Conservation (phyloP, 2,113 vertebrate genomes). For the Megaleporinus macrocephalus region DNA sequence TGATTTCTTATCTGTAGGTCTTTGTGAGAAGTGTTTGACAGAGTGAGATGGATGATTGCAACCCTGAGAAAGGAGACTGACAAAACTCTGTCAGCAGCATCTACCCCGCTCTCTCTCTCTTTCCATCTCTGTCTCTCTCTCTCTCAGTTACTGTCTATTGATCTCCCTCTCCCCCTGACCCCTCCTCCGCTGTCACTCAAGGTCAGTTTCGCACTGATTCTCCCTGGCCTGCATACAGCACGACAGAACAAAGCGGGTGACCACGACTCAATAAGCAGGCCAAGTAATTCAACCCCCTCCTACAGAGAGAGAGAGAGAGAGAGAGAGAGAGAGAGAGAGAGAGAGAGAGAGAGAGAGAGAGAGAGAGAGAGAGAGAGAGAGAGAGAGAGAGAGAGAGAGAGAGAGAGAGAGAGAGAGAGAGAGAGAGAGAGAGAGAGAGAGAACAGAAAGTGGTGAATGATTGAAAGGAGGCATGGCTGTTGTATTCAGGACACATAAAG, state of each 20-base stretch:
- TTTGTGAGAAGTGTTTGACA: constrained; percentile 4
- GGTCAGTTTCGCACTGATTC: constrained; percentile 38
- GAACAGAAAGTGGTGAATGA: constrained; percentile 12
- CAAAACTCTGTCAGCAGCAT: constrained; percentile 37
- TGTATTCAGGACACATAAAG: constrained; percentile 53
- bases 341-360: constrained; percentile 8
- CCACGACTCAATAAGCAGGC: constrained; percentile 44
- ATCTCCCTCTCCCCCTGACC: constrained; percentile 33
- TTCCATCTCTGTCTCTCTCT: not conserved
- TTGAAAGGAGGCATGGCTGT: constrained; percentile 29
- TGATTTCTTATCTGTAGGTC: not conserved
- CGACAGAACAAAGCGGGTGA: constrained; percentile 32
- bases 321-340: constrained; percentile 1
- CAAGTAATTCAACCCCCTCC: constrained; percentile 43
- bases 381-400: constrained; percentile 8
- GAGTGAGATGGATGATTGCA: constrained; percentile 47
- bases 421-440: constrained; percentile 3
- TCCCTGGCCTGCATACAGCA: constrained; percentile 31
- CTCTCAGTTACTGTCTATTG: constrained; percentile 27
- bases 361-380: constrained; percentile 23
- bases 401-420: constrained; percentile 1
- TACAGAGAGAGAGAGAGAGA: constrained; percentile 19
- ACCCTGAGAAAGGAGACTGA: constrained; percentile 41
- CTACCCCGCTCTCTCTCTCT: not conserved
- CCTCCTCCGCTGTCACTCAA: constrained; percentile 33